Conservation (phyloP, 2,113 vertebrate genomes). For the Taxidea taxus region DNA sequence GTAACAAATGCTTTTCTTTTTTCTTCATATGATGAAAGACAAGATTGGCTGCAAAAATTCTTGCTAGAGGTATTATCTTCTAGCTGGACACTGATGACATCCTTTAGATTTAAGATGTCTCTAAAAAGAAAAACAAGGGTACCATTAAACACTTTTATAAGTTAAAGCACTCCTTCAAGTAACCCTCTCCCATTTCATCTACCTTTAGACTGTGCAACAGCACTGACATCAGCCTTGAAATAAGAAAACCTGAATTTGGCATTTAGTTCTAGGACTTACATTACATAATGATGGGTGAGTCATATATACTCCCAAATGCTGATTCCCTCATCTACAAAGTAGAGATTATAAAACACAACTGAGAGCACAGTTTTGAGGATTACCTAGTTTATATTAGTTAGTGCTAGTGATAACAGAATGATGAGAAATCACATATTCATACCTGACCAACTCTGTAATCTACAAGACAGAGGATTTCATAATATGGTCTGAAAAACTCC, state of each 20-base stretch:
- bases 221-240: not conserved
- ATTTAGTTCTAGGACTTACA: not conserved
- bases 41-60: slow-evolving; percentile 93
- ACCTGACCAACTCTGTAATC: not conserved
- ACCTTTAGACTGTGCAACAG: not conserved
- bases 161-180: not conserved
- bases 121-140: slow-evolving; percentile 61
- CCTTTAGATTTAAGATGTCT: slow-evolving; percentile 68
- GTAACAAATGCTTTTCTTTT: slow-evolving; percentile 84
- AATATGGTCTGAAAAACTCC: not conserved
- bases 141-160: slow-evolving; percentile 32
- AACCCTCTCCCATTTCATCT: not conserved
- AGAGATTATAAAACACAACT: not conserved
- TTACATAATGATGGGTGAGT: not conserved
- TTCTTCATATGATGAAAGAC: slow-evolving; percentile 89
- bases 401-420: not conserved
- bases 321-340: not conserved
- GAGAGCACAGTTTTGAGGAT: not conserved
- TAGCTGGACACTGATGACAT: slow-evolving; percentile 57
- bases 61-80: slow-evolving; percentile 54
- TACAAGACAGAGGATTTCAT: not conserved
- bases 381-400: not conserved
- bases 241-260: slow-evolving; percentile 10
- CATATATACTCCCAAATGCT: not conserved
- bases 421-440: not conserved